Conservation (phyloP, 1,140 invertebrate genomes). For the Camponotus vicinus region DNA sequence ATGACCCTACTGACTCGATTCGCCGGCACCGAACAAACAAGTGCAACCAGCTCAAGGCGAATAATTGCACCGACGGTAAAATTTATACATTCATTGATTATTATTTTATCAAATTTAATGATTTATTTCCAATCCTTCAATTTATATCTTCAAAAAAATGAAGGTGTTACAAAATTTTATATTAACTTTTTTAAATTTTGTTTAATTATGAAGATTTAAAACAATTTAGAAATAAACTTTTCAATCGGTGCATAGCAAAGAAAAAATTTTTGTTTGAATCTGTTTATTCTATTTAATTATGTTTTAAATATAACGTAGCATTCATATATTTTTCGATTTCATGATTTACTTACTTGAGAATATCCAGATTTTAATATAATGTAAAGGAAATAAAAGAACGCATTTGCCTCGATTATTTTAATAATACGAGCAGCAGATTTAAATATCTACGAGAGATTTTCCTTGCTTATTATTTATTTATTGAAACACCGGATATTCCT, state of each 20-base stretch:
- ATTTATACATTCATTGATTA: background rate
- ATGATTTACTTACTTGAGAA: background rate
- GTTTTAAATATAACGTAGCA: too few relatives aligned
- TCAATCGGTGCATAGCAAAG: background rate
- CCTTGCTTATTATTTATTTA: background rate
- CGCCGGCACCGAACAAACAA: conserved; percentile 45
- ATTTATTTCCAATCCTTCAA: background rate
- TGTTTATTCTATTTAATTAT: background rate
- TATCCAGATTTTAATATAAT: background rate
- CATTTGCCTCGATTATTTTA: too few relatives aligned
- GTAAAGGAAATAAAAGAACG: background rate
- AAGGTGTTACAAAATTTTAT: background rate
- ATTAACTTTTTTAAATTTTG: background rate
- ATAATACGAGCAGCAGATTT: too few relatives aligned
- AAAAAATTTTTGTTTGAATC: background rate
- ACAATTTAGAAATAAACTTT: background rate
- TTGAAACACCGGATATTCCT: background rate
- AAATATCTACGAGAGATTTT: background rate
- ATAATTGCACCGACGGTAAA: background rate
- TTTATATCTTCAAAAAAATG: background rate
- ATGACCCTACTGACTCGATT: conserved; percentile 73
- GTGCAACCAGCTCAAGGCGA: conserved; percentile 39
- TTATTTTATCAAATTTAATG: background rate
- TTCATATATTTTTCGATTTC: conserved; percentile 1
- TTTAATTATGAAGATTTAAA: background rate